Evolutionary conservation across 2,113 vertebrate species (phyloP), one percentile per base, ranked within the genome.

Genomic region (Halichoerus grypus): DNA sequence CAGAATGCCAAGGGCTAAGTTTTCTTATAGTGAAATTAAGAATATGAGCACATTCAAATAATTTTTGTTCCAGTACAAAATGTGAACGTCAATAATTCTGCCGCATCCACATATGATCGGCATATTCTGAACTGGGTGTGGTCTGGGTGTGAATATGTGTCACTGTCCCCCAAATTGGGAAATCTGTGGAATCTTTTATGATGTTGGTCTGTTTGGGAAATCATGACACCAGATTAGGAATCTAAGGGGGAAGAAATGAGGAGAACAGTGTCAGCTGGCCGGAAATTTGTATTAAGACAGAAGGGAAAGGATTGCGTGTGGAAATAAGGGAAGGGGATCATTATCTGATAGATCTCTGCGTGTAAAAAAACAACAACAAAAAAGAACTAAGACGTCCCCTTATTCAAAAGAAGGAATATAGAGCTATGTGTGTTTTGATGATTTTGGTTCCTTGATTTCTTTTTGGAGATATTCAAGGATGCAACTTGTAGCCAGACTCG

Each of bases 21-120:
- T 90, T 94, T 91, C 49, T 86, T 65, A 46, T 57, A 61, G 88
- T 46, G 4, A 83, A 96, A 87, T 92, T 95, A 95, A 96, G 49
- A 88, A 80, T 82, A 31, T 92, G 89, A 89, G 61, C 71, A 83
- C 89, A 49, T 86, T 96, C 59, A 79, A 97, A 57, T 80, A 87
- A 53, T 95, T 74, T 91, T 53, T 91, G 10, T 63, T 28, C 51
- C 39, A 12, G 21, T 82, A n/a, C 65, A 76, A 95, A 95, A 21
- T 87, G 67, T 74, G 81, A 95, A 10, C 31, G 26, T 88, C 63
- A 12, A 2, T 51, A 72, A 15, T 81, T 67, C 53, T 79, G n/a
- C 33, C 87, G 31, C 22, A 36, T 55, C 42, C 61, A 63, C 51
- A 95, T 69, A 46, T 86, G 95, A 96, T 88, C 31, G 89, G 67